Evolutionary conservation across 2,113 vertebrate species (phyloP), one percentile per base, ranked within the genome.

Genomic region (Oncorhynchus gorbuscha): DNA sequence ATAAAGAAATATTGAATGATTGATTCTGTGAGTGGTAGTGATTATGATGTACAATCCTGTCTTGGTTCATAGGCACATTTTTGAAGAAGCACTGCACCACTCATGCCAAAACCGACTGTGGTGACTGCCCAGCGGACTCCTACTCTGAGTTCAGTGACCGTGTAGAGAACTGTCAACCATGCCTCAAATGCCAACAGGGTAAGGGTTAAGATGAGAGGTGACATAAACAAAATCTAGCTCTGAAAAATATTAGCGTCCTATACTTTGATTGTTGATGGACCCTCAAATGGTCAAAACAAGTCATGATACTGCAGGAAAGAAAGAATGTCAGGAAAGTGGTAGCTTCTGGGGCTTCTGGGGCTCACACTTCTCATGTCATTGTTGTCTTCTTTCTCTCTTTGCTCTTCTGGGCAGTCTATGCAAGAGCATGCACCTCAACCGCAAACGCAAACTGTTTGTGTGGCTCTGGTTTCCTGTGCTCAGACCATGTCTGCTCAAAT

Each of bases 381-480:
- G 49, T 51, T 51, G 28, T 28, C 28, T 28, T 45, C 74, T 62
- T 35, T 35, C 71, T 83, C 24, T 71, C 81, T 16, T 32, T 7
- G 83, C 66, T 83, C 13, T 12, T 73, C 0, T 79, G 45, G n/a
- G 24, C 86, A 92, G 91, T 49, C 1, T 80, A 79, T 62, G 0
- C 18, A 24, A 20, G 65, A 67, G 76, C 79, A n/a, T 93, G 92
- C 75, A 85, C 76, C 2, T 0, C 3, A 5, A 91, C 83, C 78
- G 62, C 80, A 81, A 59, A 88, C 12, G 65, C 86, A 28, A 81
- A 45, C 0, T 93, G 92, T 45, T 28, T n/a, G 0, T 92, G 92
- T 59, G 13, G 0, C 1, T 0, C 59, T 13, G 90, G 87, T 76
- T 89, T 90, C 88, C 77, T 90, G 83, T 93, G 91, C 18, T 86